Base-by-base conservation (phyloP, 1,140 invertebrate species). In the Theocolax elegans region DNA sequence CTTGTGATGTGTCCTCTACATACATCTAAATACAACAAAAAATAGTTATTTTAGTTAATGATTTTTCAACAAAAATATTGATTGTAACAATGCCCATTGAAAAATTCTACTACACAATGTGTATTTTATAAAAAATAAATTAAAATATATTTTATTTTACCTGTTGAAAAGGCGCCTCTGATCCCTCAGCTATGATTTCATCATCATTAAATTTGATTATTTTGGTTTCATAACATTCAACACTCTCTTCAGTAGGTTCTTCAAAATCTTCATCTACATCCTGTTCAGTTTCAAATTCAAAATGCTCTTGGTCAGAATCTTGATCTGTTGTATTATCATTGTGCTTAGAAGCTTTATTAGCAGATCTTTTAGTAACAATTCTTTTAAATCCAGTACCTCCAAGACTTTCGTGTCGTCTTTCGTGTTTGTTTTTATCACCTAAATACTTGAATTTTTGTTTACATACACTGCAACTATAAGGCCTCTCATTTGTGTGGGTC, bases 401-500 rank as follows among this genome's bases (percentile, higher is more conserved):
- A 12, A 85, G 75, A 46, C 77, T 80, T 42, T 86, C 85, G 38
- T 86, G 85, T 62, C 84, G 70, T 40, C 83, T 79, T 38, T 86
- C 84, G 17, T 86, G 85, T 44, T 86, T 86, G 49, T 86, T 86
- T 35, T 85, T 86, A 54, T 86, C 85, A 81, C 98, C 96, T 79
- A 99, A 96, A 82, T 97, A 89, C 73, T 97, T 89, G 87, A 99
- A 99, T 1, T 95, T 93, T 83, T 99, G 99, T 38, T 94, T 92
- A 81, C 97, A 99, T 72, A 99, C 96, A 80, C 97, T 97, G 85
- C 97, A 99, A 42, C 95, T 93, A 84, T 98, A 99, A 1, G 97
- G 97, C 60, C 97, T 87, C 85, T 99, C 97, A 83, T 99, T 96
- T 6, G 97, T 99, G 80, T 99, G 97, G 1, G 97, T 99, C 69